Evolutionary conservation across 2,888 invertebrate genomes (phyloP).

Genomic region (Ormyrus thymus): DNA sequence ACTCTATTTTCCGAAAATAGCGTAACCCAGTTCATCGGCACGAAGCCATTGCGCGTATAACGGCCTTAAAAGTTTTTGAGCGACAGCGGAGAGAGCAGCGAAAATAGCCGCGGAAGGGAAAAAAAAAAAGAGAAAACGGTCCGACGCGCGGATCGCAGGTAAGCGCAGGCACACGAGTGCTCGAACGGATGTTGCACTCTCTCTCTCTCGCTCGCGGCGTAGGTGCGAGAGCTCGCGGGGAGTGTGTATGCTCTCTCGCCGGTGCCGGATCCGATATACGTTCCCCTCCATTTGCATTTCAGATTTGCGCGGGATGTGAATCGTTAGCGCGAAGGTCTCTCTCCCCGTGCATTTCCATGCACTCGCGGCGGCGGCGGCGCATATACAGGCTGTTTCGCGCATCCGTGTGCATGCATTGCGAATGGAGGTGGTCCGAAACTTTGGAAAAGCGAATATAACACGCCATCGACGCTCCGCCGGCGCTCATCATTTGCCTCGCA

Average conservation of each 20-base stretch:
- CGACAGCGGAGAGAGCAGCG: too few species aligned
- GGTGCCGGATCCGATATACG: slow-evolving; percentile 34
- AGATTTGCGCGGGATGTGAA: slow-evolving; percentile 55
- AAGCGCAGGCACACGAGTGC: too few species aligned
- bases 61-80: too few species aligned
- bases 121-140: too few species aligned
- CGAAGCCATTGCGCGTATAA: too few species aligned
- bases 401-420: slow-evolving; percentile 54
- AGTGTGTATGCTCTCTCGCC: neutral
- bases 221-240: too few species aligned
- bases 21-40: too few species aligned
- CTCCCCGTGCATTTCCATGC: slow-evolving; percentile 48
- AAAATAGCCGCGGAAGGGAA: too few species aligned
- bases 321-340: slow-evolving; percentile 55
- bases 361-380: slow-evolving; percentile 5
- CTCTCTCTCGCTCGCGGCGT: too few species aligned
- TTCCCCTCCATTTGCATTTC: slow-evolving; percentile 56
- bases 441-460: slow-evolving; percentile 62
- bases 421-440: slow-evolving; percentile 52
- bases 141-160: too few species aligned
- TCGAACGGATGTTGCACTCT: too few species aligned
- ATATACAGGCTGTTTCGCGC: slow-evolving; percentile 30
- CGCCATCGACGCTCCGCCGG: slow-evolving; percentile 56
- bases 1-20: too few species aligned
- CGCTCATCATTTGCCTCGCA: slow-evolving; percentile 29